These are phyloP conservation scores for Micromussa lordhowensis DNA, from an alignment of 92 coral and sea anemone species.

Conservation along the genomic window DNA sequence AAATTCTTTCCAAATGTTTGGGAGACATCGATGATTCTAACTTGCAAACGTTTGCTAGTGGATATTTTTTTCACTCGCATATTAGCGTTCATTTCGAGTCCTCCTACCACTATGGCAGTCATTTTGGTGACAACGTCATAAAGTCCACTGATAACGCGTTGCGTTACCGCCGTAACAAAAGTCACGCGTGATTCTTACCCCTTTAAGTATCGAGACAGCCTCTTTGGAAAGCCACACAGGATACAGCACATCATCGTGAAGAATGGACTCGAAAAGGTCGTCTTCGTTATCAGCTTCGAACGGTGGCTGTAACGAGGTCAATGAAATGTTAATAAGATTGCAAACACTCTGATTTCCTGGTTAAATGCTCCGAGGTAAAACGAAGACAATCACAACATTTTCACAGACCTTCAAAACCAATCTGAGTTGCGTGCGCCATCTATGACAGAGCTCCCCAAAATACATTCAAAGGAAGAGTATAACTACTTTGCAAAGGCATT, in stretches of 20 bases:
- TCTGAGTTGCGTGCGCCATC: no score
- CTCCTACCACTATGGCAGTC: neutral
- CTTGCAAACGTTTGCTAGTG: no score
- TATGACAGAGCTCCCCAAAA: neutral
- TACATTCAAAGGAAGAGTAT: no score
- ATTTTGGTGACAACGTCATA: neutral
- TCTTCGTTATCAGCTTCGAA: slow-evolving; percentile 99
- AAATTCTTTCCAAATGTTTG: no score
- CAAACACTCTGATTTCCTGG: no score
- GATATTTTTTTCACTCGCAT: no score
- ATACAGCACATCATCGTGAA: slow-evolving; percentile 93
- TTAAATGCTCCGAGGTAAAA: no score
- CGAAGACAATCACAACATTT: no score
- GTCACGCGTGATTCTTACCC: slow-evolving; percentile 70
- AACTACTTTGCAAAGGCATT: no score
- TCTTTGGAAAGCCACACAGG: slow-evolving; percentile 98
- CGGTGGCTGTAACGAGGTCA: slow-evolving; percentile 73
- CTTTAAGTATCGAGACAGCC: slow-evolving; percentile 93
- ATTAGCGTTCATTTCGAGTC: no score
- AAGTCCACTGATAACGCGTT: neutral
- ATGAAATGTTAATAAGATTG: neutral
- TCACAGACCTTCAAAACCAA: no score
- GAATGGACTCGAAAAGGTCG: slow-evolving; percentile 93
- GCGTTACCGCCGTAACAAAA: neutral
- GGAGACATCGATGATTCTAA: no score